Evolutionary conservation across 2,797 vertebrate genomes (phyloP).

Genomic region (Peromyscus melanophrys): DNA sequence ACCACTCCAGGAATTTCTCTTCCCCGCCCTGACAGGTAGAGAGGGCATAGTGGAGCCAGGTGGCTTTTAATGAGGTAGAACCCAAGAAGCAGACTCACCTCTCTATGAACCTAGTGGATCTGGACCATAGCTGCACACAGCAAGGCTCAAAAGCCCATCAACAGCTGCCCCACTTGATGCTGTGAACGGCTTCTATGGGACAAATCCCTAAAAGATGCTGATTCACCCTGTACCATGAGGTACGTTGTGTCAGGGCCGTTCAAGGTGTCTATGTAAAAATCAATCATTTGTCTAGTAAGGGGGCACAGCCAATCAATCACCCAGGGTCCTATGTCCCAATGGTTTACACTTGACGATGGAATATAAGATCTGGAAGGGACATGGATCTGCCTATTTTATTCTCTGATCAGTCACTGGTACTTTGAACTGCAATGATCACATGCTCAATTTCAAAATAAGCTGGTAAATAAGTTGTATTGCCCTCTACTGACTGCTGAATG

Average conservation of each 20-base stretch:
- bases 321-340: neutral
- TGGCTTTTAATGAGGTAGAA: neutral
- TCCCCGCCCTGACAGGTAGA: neutral
- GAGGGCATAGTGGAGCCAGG: neutral
- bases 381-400: neutral
- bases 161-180: neutral
- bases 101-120: neutral
- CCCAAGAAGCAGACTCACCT: neutral
- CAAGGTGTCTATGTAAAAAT: neutral
- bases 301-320: neutral
- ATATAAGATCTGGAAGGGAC: neutral
- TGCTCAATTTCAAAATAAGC: neutral
- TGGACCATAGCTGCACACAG: neutral
- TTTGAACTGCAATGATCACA: neutral
- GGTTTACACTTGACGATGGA: neutral
- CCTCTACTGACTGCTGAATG: neutral
- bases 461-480: neutral
- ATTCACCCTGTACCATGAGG: neutral
- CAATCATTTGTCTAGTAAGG: neutral
- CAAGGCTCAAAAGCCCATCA: neutral
- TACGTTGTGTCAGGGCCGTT: neutral
- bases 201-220: neutral
- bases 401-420: neutral
- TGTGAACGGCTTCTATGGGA: neutral
- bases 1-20: conserved; percentile 38